These are phyloP conservation scores for Lepus timidus DNA, from an alignment of 2,113 vertebrate species.

Conservation along the genomic window DNA sequence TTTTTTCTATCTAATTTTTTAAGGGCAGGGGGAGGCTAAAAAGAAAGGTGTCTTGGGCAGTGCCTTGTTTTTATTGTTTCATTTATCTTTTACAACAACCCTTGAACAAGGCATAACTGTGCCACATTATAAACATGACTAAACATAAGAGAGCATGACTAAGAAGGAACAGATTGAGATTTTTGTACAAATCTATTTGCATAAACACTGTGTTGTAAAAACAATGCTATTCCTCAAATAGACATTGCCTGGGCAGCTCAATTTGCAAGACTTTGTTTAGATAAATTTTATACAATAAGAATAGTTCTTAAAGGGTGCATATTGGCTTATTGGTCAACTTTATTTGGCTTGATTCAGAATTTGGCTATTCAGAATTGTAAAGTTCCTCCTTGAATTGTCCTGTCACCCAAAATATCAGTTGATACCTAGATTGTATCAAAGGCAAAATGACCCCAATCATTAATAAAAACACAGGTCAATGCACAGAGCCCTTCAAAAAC, in stretches of 20 bases:
- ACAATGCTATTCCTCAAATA: neutral
- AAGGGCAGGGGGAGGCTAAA: neutral
- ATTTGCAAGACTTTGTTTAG: conserved; percentile 1
- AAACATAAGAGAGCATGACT: neutral
- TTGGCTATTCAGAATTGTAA: conserved; percentile 4
- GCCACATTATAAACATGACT: conserved; percentile 10
- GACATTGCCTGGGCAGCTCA: neutral
- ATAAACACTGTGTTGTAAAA: neutral
- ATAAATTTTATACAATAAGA: neutral
- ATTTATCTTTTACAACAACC: conserved; percentile 43
- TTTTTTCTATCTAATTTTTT: conserved; percentile 30
- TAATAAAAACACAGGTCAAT: conserved; percentile 40
- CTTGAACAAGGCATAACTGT: conserved; percentile 9
- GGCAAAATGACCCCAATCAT: neutral
- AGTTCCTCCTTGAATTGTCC: neutral
- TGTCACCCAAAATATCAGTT: neutral
- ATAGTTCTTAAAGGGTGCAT: too few relatives aligned
- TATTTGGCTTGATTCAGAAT: neutral
- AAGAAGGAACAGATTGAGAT: neutral
- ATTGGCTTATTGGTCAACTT: neutral
- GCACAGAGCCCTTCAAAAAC: neutral
- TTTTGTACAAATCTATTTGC: neutral
- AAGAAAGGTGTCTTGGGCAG: neutral
- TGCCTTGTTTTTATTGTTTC: neutral
- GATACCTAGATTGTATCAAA: neutral